A percentile compares a stretch with the other conserved stretches of the same genome.
phyloP scores from a whole-genome alignment of 2,113 vertebrate species.

The Sclerurus mexicanus region DNA sequence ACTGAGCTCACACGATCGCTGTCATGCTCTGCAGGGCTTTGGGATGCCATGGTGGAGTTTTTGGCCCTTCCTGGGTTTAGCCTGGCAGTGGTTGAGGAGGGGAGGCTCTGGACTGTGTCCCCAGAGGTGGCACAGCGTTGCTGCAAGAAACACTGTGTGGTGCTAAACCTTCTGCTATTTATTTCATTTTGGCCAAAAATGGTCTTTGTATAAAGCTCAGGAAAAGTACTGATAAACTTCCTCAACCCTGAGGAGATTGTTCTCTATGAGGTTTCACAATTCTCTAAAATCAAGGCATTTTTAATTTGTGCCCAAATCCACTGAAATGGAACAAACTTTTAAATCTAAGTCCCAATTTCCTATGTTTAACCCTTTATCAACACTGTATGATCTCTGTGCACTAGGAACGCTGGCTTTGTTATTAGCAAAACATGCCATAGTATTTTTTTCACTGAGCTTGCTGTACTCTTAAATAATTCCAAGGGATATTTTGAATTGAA shows the following conservation, averaged over 20 bases:
- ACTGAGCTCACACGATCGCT: neutral
- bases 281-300: neutral
- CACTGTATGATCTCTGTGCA: neutral
- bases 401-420: neutral
- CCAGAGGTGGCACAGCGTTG: rapidly evolving
- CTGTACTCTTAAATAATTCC: neutral
- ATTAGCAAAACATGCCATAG: neutral
- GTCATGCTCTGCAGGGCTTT: neutral
- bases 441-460: neutral
- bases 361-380: neutral
- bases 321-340: neutral
- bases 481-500: neutral
- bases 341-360: neutral
- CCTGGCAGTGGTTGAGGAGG: neutral
- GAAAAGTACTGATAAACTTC: neutral
- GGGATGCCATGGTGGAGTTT: rapidly evolving
- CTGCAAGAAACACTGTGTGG: too few species aligned
- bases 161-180: neutral
- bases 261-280: neutral
- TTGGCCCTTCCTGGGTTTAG: neutral
- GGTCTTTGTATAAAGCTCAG: neutral
- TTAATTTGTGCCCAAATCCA: neutral
- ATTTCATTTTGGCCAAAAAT: neutral
- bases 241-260: neutral
- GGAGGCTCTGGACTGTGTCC: neutral